These are phyloP conservation scores for Diogma glabrata DNA, from an alignment of 2,888 invertebrate genomes.

Conservation along the genomic window DNA sequence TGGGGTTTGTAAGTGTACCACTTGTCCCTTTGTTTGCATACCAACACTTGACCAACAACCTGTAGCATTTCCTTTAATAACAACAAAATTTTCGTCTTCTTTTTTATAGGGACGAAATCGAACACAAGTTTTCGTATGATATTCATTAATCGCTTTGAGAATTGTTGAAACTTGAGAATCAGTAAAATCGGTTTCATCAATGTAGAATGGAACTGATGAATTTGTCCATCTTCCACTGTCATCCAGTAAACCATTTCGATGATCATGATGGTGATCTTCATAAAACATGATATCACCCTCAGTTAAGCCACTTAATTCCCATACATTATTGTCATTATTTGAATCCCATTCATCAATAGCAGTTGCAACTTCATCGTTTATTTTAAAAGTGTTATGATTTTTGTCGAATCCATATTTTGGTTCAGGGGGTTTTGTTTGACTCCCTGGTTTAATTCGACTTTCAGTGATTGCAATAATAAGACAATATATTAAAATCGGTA, in stretches of 20 bases:
- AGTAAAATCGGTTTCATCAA: conserved; percentile 41
- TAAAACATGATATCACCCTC: conserved; percentile 50
- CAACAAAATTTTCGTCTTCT: conserved; percentile 45
- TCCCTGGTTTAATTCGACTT: background rate
- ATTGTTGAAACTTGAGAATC: conserved; percentile 39
- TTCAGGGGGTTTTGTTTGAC: background rate
- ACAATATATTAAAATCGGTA: no score
- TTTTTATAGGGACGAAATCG: conserved; percentile 46
- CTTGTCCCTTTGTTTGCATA: conserved; percentile 46
- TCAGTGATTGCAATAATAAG: no score
- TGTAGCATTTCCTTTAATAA: conserved; percentile 40
- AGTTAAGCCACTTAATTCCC: conserved; percentile 45
- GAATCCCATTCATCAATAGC: conserved; percentile 37
- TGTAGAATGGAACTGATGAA: conserved; percentile 43
- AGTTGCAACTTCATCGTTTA: background rate
- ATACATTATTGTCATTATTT: conserved; percentile 38
- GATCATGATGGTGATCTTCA: conserved; percentile 24
- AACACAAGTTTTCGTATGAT: conserved; percentile 49
- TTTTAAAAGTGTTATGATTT: no score
- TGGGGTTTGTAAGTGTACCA: conserved; percentile 42
- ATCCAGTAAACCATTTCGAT: conserved; percentile 38
- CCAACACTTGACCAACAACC: conserved; percentile 62
- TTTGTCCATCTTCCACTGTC: conserved; percentile 40
- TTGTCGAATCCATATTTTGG: background rate
- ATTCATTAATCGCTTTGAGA: conserved; percentile 44